Percentiles rank a stretch among this genome's conserved stretches.
phyloP scores from a whole-genome alignment of 2,797 vertebrate species.

The Darevskia nairensis region DNA sequence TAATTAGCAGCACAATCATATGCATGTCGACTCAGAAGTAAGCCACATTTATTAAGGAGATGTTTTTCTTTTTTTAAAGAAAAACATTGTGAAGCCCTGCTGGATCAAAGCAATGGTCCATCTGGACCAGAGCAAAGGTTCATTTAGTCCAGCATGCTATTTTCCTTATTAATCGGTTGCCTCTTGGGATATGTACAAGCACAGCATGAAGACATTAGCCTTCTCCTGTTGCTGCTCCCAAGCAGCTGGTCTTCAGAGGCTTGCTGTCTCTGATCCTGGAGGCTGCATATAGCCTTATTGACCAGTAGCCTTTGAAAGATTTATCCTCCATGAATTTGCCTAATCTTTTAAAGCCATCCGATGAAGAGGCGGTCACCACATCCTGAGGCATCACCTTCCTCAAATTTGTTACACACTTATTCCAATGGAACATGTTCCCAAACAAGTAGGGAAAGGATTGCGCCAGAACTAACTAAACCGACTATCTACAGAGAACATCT shows the following conservation, averaged over 20 bases:
- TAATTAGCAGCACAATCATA: background rate
- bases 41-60: background rate
- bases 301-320: background rate
- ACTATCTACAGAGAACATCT: background rate
- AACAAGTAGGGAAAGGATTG: conserved; percentile 1
- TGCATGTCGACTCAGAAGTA: background rate
- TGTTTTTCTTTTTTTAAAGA: no score
- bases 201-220: background rate
- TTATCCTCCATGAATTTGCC: background rate
- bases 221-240: background rate
- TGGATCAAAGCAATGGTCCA: background rate
- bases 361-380: background rate
- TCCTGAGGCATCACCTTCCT: background rate
- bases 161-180: background rate
- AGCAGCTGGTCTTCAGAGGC: background rate
- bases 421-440: background rate
- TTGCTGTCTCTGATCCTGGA: background rate
- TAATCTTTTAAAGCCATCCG: background rate
- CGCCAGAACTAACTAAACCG: background rate
- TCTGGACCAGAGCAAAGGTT: background rate
- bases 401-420: background rate
- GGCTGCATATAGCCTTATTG: background rate
- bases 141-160: background rate
- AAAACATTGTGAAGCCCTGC: background rate
- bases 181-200: background rate